A percentile compares a stretch with the other conserved stretches of the same genome.
Evolutionary conservation across 2,113 vertebrate genomes (phyloP).

Genomic region (Syngnathus scovelli): DNA sequence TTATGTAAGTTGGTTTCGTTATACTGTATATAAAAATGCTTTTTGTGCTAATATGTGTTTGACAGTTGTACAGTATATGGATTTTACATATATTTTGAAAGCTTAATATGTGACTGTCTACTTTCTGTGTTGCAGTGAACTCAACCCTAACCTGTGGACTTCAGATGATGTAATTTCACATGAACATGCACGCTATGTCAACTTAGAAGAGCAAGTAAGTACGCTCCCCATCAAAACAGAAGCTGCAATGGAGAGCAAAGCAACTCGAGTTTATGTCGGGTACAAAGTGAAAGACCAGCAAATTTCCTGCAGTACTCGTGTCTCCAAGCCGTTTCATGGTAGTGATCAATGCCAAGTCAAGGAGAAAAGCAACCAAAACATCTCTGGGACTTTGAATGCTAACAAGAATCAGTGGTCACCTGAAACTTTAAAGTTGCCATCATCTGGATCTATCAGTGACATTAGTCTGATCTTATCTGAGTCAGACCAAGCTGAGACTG

Average conservation of each 20-base stretch:
- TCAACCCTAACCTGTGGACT: conserved; percentile 58
- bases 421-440: conserved; percentile 25
- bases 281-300: conserved; percentile 38
- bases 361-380: conserved; percentile 26
- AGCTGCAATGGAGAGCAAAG: conserved; percentile 30
- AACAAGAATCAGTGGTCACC: conserved; percentile 20
- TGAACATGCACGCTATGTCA: conserved; percentile 46
- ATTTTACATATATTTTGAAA: conserved; percentile 1
- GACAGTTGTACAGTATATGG: background rate
- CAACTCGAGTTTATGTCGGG: conserved; percentile 19
- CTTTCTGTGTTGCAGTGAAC: conserved; percentile 55
- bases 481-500: conserved; percentile 55
- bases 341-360: conserved; percentile 18
- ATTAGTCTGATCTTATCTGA: conserved; percentile 54
- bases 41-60: background rate
- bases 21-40: background rate
- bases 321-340: conserved; percentile 21
- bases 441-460: conserved; percentile 51
- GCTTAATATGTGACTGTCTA: conserved; percentile 6
- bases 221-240: conserved; percentile 28
- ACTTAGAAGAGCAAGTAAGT: conserved; percentile 68
- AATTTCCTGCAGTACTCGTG: conserved; percentile 24
- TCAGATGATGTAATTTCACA: conserved; percentile 53
- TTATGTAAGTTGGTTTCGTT: background rate
- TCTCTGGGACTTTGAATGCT: conserved; percentile 18